These are phyloP conservation scores for Platysternon megacephalum DNA, from an alignment of 2,113 vertebrate species.

Conservation along the genomic window DNA sequence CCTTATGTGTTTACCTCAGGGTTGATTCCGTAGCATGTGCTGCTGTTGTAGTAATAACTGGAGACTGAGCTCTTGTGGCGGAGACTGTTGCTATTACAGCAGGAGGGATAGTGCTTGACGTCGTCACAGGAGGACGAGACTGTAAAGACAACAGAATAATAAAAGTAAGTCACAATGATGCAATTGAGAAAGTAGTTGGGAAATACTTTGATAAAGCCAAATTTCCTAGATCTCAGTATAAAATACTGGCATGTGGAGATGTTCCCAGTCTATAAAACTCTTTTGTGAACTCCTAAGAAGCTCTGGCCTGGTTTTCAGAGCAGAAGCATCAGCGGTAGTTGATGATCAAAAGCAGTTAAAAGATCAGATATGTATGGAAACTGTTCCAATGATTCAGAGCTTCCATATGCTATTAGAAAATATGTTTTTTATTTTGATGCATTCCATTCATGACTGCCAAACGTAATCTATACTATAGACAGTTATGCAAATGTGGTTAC, in stretches of 20 bases:
- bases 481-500: not conserved
- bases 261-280: not conserved
- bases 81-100: conserved; percentile 95
- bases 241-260: not conserved
- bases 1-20: conserved; percentile 82
- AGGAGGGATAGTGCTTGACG: conserved; percentile 92
- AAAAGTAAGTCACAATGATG: not conserved
- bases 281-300: not conserved
- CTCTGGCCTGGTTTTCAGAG: not conserved
- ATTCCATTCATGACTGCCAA: not conserved
- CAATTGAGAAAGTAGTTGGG: not conserved
- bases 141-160: conserved; percentile 62
- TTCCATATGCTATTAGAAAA: not conserved
- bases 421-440: not conserved
- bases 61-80: conserved; percentile 93
- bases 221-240: not conserved
- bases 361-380: fast-evolving
- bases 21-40: conserved; percentile 91
- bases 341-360: not conserved
- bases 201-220: not conserved
- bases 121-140: conserved; percentile 93
- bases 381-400: not conserved
- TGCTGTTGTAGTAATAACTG: conserved; percentile 91
- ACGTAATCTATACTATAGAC: not conserved
- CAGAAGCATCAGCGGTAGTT: fast-evolving